These are phyloP conservation scores for Desmophyllum pertusum DNA, from an alignment of 92 coral and sea anemone genomes.

Conservation along the genomic window DNA sequence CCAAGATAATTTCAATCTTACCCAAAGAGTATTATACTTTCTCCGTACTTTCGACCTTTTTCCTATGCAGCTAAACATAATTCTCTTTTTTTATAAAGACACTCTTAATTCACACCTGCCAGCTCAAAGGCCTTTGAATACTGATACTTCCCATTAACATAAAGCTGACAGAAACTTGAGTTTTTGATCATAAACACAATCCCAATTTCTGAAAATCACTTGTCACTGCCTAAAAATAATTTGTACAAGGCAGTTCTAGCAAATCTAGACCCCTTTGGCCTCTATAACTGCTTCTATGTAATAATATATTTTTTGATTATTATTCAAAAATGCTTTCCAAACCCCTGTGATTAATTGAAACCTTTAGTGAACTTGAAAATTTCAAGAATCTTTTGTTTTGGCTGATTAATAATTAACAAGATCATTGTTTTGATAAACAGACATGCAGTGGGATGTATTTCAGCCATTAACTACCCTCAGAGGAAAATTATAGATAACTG, in stretches of 20 bases:
- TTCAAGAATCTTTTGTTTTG: too few species aligned
- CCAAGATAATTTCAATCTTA: slow-evolving; percentile 20
- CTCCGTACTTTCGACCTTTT: slow-evolving; percentile 60
- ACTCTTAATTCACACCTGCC: not conserved
- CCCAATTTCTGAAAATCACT: not conserved
- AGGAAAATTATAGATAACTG: not conserved
- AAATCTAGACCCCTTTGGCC: not conserved
- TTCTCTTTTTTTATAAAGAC: not conserved
- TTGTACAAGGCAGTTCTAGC: not conserved
- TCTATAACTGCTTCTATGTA: not conserved
- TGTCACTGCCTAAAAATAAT: not conserved
- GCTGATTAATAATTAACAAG: slow-evolving; percentile 29
- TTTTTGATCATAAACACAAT: not conserved
- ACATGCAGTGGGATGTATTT: not conserved
- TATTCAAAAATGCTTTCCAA: not conserved
- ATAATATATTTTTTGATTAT: not conserved
- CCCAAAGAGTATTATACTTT: slow-evolving; percentile 52
- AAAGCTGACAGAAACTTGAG: not conserved
- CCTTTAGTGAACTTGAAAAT: not conserved
- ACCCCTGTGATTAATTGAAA: not conserved
- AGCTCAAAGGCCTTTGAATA: not conserved
- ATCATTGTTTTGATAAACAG: not conserved
- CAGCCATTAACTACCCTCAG: not conserved
- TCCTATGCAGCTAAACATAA: slow-evolving; percentile 65
- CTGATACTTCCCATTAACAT: not conserved